phyloP scores from a whole-genome alignment of 2,113 vertebrate genomes.

The Chloropsis cyanopogon region DNA sequence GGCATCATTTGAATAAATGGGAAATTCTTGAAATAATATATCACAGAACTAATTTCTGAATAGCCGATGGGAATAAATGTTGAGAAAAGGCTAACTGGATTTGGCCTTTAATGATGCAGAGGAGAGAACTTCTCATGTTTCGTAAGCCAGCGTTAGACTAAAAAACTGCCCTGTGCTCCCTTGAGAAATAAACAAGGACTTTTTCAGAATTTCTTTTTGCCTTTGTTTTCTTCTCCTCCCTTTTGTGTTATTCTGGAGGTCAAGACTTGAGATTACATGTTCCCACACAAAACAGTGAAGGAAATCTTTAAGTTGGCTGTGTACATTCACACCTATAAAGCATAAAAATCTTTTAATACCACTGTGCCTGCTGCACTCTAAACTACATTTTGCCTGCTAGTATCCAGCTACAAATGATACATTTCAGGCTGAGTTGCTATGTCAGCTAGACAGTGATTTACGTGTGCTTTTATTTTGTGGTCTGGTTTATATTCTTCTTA shows the following conservation, averaged over 20 bases:
- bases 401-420: not conserved
- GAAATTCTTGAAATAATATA: not conserved
- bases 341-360: not conserved
- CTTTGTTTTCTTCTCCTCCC: not conserved
- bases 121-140: conserved; percentile 6
- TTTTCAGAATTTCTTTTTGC: not conserved
- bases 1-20: not conserved
- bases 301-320: not conserved
- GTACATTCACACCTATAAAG: not conserved
- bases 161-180: not conserved
- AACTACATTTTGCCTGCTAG: not conserved
- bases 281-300: not conserved
- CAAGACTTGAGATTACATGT: not conserved
- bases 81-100: not conserved
- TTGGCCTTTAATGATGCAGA: not conserved
- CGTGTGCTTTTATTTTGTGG: not conserved
- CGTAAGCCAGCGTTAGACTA: not conserved
- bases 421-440: not conserved
- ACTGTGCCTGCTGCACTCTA: not conserved
- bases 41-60: not conserved
- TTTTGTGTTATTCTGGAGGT: not conserved
- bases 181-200: not conserved
- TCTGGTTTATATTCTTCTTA: not conserved
- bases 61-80: not conserved
- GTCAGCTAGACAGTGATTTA: not conserved